Percentiles rank a stretch among this genome's conserved stretches.
Conservation (phyloP, 2,113 vertebrate genomes). For the Oxygymnocypris stewartii region DNA sequence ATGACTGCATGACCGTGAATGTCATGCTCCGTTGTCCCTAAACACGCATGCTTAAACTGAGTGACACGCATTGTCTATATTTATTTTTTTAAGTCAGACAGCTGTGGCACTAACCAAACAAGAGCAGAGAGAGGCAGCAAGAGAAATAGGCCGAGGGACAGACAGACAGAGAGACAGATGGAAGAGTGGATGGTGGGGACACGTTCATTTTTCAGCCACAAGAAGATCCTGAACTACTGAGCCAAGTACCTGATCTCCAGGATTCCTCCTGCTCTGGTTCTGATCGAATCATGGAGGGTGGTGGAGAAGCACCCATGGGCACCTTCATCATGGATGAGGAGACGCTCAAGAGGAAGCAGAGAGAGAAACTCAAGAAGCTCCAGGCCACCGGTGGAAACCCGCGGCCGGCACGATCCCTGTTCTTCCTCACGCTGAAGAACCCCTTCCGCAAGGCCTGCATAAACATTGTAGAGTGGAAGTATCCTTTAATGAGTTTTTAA, state of each 20-base stretch:
- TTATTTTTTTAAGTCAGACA: constrained; percentile 66
- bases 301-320: constrained; percentile 61
- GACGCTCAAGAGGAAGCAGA: constrained; percentile 72
- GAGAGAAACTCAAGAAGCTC: constrained; percentile 79
- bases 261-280: neutral
- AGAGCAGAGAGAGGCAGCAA: constrained; percentile 30
- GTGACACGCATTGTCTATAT: constrained; percentile 72
- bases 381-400: constrained; percentile 74
- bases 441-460: constrained; percentile 83
- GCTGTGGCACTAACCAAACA: constrained; percentile 61
- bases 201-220: neutral
- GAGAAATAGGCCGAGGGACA: constrained; percentile 40
- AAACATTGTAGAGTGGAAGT: constrained; percentile 89
- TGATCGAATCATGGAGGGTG: constrained; percentile 72
- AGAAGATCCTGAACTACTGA: neutral
- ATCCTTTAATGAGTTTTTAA: constrained; percentile 71
- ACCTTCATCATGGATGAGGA: constrained; percentile 73
- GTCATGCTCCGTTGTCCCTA: constrained; percentile 2
- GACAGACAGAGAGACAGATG: constrained; percentile 28
- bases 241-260: constrained; percentile 14
- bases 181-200: neutral
- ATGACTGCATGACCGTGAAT: neutral
- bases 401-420: constrained; percentile 78
- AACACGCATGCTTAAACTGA: constrained; percentile 29
- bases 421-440: constrained; percentile 83